Evolutionary conservation across 2,113 vertebrate genomes (phyloP), one percentile per base, ranked within the genome.

Genomic region (Ictalurus furcatus): DNA sequence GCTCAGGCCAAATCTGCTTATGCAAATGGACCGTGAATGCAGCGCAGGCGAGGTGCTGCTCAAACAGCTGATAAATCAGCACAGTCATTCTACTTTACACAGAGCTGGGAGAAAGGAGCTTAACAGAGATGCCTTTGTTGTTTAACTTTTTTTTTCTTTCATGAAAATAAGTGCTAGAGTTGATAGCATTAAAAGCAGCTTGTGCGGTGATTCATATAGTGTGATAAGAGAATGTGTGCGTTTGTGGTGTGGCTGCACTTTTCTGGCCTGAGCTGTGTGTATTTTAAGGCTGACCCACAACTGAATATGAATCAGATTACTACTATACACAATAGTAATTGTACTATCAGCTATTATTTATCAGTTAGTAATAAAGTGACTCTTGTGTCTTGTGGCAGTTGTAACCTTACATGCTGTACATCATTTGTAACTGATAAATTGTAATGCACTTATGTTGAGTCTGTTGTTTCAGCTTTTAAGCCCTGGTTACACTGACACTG

Each of bases 11-110:
- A 97, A 97, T 97, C 97, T 97, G 96, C 96, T 98, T 97, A 97
- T 97, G 97, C 96, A 97, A 97, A 98, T 97, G 95, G 95, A 94
- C 94, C 96, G 96, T 97, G 97, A 98, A 97, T 97, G 96, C 94
- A 96, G 96, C 96, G 97, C 96, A 97, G 78, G 96, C 97, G 96
- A 94, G 85, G 94, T 93, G 92, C 95, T 95, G 96, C 97, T 95
- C 95, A 97, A 97, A 97, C 96, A 95, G 96, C 95, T 93, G 89
- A 90, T 91, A 93, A 95, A 94, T 82, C 84, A 76, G 76, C 58
- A 30, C 48, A 80, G 63, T 73, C 87, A 84, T 69, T 74, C 28
- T 21, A 81, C 69, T 83, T 73, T 61, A 37, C 61, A 67, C 23
- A 56, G 84, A 48, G 52, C 85, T 21, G 84, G 1, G 63, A 56